Evolutionary conservation across 2,888 invertebrate species (phyloP).

Genomic region (Oxyteleia sp.): DNA sequence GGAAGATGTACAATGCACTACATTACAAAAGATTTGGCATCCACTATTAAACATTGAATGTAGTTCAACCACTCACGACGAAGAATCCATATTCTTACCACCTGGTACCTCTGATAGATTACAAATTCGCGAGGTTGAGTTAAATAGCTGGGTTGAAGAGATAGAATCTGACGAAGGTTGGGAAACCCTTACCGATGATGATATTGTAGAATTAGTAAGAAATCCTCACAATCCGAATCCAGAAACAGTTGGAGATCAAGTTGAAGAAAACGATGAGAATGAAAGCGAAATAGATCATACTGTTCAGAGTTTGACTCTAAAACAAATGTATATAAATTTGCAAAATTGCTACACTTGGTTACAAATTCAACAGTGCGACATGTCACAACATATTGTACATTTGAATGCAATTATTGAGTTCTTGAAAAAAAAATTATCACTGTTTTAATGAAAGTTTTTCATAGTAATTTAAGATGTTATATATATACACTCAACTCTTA

Average conservation of each 20-base stretch:
- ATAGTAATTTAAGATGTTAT: background rate
- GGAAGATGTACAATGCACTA: too few species aligned
- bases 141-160: too few species aligned
- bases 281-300: conserved; percentile 7
- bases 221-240: background rate
- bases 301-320: background rate
- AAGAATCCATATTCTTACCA: too few species aligned
- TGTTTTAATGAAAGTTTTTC: conserved; percentile 1
- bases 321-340: conserved; percentile 3
- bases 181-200: conserved; percentile 1
- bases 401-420: background rate
- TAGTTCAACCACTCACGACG: too few species aligned
- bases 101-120: too few species aligned
- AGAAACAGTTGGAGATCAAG: conserved; percentile 4
- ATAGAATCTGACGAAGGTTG: too few species aligned
- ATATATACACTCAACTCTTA: too few species aligned
- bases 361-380: conserved; percentile 1
- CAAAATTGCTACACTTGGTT: conserved; percentile 9
- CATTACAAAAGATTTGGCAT: too few species aligned
- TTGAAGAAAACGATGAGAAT: background rate
- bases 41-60: too few species aligned
- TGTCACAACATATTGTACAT: conserved; percentile 1
- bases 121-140: too few species aligned
- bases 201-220: conserved; percentile 3
- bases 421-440: conserved; percentile 7